Percentiles rank a stretch among this genome's conserved stretches.
phyloP scores from a whole-genome alignment of 2,888 invertebrate genomes.

The Noctua comes region DNA sequence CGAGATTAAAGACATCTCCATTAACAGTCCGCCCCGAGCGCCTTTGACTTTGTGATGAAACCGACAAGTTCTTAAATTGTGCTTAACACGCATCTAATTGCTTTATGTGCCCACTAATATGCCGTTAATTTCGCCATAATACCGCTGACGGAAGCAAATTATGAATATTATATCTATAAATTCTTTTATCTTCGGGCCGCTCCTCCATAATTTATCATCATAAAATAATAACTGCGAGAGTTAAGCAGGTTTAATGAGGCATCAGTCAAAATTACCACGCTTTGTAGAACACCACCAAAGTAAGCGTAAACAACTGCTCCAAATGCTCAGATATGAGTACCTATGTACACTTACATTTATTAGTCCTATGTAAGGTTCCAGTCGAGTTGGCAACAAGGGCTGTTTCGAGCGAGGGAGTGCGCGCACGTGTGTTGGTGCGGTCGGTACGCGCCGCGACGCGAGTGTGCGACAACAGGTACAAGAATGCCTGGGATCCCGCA shows the following conservation, averaged over 20 bases:
- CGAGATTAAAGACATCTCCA: conserved; percentile 79
- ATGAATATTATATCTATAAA: conserved; percentile 80
- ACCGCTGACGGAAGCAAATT: conserved; percentile 75
- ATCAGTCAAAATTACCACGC: conserved; percentile 76
- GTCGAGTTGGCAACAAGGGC: conserved; percentile 74
- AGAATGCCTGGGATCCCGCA: conserved; percentile 50
- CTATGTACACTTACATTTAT: conserved; percentile 68
- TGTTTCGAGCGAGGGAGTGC: conserved; percentile 68
- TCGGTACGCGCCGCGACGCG: conserved; percentile 29
- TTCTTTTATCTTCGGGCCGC: conserved; percentile 77
- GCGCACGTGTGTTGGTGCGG: conserved; percentile 62
- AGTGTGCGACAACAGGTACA: conserved; percentile 57
- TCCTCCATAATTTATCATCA: conserved; percentile 81
- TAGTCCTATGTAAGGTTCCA: conserved; percentile 77
- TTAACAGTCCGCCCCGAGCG: conserved; percentile 71
- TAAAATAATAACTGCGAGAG: conserved; percentile 81
- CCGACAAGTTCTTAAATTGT: conserved; percentile 69
- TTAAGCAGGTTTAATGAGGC: conserved; percentile 83
- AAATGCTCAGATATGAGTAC: conserved; percentile 71
- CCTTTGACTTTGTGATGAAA: conserved; percentile 57
- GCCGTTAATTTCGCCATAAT: conserved; percentile 78
- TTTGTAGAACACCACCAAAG: conserved; percentile 70
- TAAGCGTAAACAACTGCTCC: conserved; percentile 71
- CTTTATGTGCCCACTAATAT: conserved; percentile 74
- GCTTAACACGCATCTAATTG: conserved; percentile 71